A percentile compares a stretch with the other conserved stretches of the same genome.
Evolutionary conservation across 2,888 invertebrate species (phyloP).

Genomic region (Apantesis nais): DNA sequence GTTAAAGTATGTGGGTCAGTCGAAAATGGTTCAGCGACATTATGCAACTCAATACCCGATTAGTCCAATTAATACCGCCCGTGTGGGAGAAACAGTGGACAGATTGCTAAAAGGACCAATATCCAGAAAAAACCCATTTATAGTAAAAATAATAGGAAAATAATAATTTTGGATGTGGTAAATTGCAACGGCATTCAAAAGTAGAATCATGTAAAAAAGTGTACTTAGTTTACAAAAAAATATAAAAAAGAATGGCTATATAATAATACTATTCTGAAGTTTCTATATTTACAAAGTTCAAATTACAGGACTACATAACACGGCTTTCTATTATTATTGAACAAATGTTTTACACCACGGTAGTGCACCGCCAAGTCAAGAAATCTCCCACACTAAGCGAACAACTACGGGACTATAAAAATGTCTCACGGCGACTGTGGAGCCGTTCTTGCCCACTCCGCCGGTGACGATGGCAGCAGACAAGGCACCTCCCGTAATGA

Average conservation of each 20-base stretch:
- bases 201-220: neutral
- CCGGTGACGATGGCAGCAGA: conserved; percentile 92
- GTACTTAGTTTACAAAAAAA: neutral
- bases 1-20: conserved; percentile 31
- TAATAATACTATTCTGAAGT: neutral
- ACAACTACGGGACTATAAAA: conserved; percentile 28
- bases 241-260: neutral
- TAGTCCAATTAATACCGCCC: conserved; percentile 41
- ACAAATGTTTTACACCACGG: neutral
- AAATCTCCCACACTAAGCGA: conserved; percentile 24
- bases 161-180: neutral
- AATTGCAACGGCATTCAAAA: conserved; percentile 3
- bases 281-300: conserved; percentile 5
- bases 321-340: neutral
- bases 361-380: conserved; percentile 11
- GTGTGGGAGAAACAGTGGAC: conserved; percentile 41
- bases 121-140: conserved; percentile 8
- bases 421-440: conserved; percentile 97
- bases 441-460: conserved; percentile 99
- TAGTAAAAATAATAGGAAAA: neutral
- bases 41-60: conserved; percentile 41
- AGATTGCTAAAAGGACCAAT: neutral
- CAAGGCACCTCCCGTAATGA: conserved; percentile 90
- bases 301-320: neutral
- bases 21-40: conserved; percentile 48